Percentiles rank a stretch among this genome's conserved stretches.
Evolutionary conservation across 64 coral and sea anemone genomes (phyloP).

Genomic region (Stylophora pistillata): DNA sequence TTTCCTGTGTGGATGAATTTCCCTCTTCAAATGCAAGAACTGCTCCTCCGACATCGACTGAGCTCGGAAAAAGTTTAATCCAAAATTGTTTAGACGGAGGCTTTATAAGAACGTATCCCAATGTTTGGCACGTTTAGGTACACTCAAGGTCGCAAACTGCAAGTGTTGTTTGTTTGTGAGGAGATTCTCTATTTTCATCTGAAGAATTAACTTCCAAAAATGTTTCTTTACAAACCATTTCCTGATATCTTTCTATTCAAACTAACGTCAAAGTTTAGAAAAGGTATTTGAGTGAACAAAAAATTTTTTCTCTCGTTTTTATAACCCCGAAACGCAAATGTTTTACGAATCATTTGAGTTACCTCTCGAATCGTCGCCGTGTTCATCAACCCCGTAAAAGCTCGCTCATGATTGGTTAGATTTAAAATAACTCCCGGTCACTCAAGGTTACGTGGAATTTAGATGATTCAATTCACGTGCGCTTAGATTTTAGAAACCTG

Average conservation of each 20-base stretch:
- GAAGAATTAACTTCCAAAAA: background rate
- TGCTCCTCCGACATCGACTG: background rate
- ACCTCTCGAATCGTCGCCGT: background rate
- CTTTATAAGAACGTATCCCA: background rate
- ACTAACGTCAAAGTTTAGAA: background rate
- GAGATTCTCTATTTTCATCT: background rate
- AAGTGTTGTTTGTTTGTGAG: background rate
- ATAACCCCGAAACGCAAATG: background rate
- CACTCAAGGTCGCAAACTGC: conserved; percentile 9
- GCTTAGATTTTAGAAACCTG: background rate
- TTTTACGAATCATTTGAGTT: background rate
- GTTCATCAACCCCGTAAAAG: background rate
- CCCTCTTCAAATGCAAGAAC: background rate
- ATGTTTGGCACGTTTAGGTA: background rate
- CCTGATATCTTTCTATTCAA: background rate
- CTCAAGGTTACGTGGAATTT: background rate
- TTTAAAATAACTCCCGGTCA: background rate
- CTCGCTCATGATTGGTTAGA: background rate
- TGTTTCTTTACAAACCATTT: background rate
- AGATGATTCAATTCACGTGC: background rate
- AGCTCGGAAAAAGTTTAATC: background rate
- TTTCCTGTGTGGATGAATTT: background rate
- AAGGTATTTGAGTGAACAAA: background rate
- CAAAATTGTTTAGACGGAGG: background rate
- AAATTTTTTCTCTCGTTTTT: background rate